Conservation (phyloP, 2,113 vertebrate genomes). For the Cyanoliseus patagonus region DNA sequence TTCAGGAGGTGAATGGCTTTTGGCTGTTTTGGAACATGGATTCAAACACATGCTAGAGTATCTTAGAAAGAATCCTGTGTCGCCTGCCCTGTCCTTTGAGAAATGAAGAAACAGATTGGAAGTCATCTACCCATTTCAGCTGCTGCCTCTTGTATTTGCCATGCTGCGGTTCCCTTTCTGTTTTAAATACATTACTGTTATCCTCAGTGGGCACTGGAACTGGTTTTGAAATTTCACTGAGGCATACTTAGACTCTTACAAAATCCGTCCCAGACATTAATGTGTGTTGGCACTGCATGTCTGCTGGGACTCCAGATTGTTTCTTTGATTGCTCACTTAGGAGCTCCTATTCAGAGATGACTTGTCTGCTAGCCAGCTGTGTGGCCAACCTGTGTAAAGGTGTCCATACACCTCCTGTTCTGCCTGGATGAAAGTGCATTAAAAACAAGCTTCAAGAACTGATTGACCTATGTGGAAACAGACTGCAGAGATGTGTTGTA, state of each 20-base stretch:
- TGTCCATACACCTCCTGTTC: not conserved
- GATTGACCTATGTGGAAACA: not conserved
- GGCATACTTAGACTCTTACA: not conserved
- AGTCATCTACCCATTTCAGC: not conserved
- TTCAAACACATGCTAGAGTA: not conserved
- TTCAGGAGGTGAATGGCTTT: not conserved
- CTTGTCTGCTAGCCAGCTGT: not conserved
- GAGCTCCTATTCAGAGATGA: not conserved
- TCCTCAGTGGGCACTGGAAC: not conserved
- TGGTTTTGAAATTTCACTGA: not conserved
- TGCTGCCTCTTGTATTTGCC: not conserved
- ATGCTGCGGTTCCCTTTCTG: not conserved
- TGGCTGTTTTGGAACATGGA: not conserved
- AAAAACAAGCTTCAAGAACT: not conserved
- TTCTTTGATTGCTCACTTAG: not conserved
- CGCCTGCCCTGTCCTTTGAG: not conserved
- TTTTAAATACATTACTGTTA: not conserved
- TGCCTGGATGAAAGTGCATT: not conserved
- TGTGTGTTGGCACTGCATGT: not conserved
- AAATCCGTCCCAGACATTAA: not conserved
- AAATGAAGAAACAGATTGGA: not conserved
- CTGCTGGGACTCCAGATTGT: not conserved
- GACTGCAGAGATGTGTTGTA: constrained; percentile 25
- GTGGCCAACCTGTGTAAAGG: not conserved
- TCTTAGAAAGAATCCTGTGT: not conserved